A percentile compares a stretch with the other conserved stretches of the same genome.
These are phyloP conservation scores for Squalus acanthias DNA, from an alignment of 2,797 vertebrate species.

Conservation along the genomic window DNA sequence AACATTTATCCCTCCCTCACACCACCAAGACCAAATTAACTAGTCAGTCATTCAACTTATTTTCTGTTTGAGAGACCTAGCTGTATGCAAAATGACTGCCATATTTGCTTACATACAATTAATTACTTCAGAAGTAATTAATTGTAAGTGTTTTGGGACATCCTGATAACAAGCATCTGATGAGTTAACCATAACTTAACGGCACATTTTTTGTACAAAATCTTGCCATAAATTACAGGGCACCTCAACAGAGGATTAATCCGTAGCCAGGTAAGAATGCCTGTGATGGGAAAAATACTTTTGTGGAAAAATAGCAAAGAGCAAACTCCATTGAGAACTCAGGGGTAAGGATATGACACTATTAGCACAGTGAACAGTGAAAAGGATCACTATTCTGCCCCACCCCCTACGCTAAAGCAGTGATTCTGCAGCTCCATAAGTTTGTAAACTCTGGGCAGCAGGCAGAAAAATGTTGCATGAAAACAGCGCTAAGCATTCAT, in stretches of 20 bases:
- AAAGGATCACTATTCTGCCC: background rate
- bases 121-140: background rate
- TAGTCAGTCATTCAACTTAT: background rate
- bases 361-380: background rate
- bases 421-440: background rate
- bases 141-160: background rate
- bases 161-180: background rate
- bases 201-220: background rate
- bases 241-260: background rate
- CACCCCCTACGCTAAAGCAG: background rate
- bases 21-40: background rate
- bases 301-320: background rate
- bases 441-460: background rate
- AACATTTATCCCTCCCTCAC: background rate
- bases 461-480: background rate
- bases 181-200: background rate
- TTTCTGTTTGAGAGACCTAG: background rate
- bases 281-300: background rate
- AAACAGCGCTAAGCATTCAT: constrained; percentile 11
- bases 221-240: background rate
- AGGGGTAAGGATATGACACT: background rate
- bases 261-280: too few species aligned
- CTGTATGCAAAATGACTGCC: background rate
- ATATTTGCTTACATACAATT: background rate
- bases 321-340: background rate